Conservation (phyloP, 1,140 invertebrate genomes). For the Saxidomus purpurata region DNA sequence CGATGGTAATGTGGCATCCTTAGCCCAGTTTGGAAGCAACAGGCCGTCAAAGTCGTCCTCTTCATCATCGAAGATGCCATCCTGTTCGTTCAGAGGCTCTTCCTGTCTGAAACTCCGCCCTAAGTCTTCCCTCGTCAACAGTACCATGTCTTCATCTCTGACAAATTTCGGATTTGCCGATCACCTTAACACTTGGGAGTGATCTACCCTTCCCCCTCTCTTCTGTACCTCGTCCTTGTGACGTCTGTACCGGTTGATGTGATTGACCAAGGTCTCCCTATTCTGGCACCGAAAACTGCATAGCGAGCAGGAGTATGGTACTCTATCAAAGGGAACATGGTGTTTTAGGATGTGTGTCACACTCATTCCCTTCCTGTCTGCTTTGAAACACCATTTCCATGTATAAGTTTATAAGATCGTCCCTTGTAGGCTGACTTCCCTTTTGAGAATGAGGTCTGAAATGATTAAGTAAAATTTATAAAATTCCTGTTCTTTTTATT, state of each 20-base stretch:
- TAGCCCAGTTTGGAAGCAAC: background rate
- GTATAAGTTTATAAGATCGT: too few species aligned
- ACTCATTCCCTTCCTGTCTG: background rate
- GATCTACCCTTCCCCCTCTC: background rate
- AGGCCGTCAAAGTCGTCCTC: background rate
- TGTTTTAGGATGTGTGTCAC: background rate
- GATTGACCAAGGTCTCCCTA: background rate
- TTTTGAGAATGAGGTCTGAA: too few species aligned
- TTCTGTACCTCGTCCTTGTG: background rate
- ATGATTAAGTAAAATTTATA: too few species aligned
- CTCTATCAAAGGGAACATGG: constrained; percentile 2
- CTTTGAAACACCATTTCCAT: background rate
- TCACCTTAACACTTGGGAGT: background rate
- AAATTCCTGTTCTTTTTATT: too few species aligned
- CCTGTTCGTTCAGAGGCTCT: background rate
- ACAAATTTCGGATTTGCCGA: background rate
- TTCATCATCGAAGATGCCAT: background rate
- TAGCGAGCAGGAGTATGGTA: background rate
- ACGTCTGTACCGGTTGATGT: background rate
- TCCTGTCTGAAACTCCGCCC: background rate
- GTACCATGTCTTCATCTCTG: background rate
- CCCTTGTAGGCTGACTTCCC: too few species aligned
- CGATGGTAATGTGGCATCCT: background rate
- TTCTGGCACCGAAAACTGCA: constrained; percentile 6
- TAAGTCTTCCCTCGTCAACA: background rate